Evolutionary conservation across 2,888 invertebrate species (phyloP), one percentile per base, ranked within the genome.

Genomic region (Rotaria socialis): DNA sequence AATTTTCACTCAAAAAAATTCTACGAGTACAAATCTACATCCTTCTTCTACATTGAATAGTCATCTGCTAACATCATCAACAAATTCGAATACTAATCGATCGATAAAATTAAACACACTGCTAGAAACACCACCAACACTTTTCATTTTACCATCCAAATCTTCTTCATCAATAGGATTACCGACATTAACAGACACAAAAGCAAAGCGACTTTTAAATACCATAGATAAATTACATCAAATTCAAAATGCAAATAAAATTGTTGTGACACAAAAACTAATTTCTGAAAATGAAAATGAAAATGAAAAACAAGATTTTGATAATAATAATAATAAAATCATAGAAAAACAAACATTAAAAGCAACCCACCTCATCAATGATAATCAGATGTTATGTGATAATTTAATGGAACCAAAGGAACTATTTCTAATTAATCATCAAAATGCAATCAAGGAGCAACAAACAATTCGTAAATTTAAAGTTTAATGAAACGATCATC

Each of bases 241-340:
- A 67, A 67, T 67, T 11, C 67, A 67, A 67, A 67, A 67, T 67
- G 67, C 67, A 67, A 67, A 67, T 67, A 67, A 67, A 35, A 67
- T 16, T 67, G 27, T 67, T n/a, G 11, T 16, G 14, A 35, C 35
- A 67, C 27, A 27, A 14, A 67, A 67, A 35, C 1, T 35, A 67
- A 16, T 5, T 35, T 10, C 27, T 35, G 67, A 67, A 35, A 27
- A 35, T 67, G 35, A 67, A 67, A 27, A 35, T 67, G 35, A 67
- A 67, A 27, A 67, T 35, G 4, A 16, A 11, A 67, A 67, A 11
- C 27, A 67, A 35, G 67, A 67, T 35, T 35, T 2, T 67, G 67
- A 56, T 56, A 22, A 24, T 56, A 56, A 22, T 50, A 14, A 50
- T 50, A 50, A 56, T 24, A 56, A 56, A 56, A 56, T 22, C 24